A percentile compares a stretch with the other conserved stretches of the same genome.
phyloP scores from a whole-genome alignment of 1,140 invertebrate species.

The Drosophila nigromelanica region DNA sequence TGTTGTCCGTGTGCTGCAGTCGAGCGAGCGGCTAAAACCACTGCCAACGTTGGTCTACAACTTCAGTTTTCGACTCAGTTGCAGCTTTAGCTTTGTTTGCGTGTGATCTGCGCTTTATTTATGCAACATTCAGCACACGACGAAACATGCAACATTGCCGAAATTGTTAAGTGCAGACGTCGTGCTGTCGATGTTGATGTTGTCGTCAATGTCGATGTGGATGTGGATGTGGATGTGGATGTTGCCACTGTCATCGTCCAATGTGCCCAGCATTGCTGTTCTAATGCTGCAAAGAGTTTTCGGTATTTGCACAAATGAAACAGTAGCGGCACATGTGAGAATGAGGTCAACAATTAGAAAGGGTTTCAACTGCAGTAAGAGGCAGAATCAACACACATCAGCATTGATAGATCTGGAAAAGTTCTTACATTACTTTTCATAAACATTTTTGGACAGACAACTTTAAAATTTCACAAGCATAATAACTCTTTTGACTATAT shows the following conservation, averaged over 20 bases:
- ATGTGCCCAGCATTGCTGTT: slow-evolving; percentile 48
- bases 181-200: slow-evolving; percentile 67
- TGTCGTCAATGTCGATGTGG: slow-evolving; percentile 34
- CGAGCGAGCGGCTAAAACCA: slow-evolving; percentile 82
- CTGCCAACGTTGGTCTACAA: slow-evolving; percentile 29
- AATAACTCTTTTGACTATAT: no score
- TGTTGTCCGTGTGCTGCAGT: slow-evolving; percentile 69
- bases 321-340: slow-evolving; percentile 70
- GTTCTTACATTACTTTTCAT: no score
- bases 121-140: slow-evolving; percentile 81
- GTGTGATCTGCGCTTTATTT: slow-evolving; percentile 80
- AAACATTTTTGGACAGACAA: no score
- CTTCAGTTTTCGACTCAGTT: slow-evolving; percentile 30
- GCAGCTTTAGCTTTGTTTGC: slow-evolving; percentile 63
- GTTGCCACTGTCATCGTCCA: slow-evolving; percentile 19
- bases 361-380: slow-evolving; percentile 19
- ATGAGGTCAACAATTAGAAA: slow-evolving; percentile 58
- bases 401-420: not conserved
- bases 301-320: slow-evolving; percentile 66
- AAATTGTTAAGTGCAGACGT: slow-evolving; percentile 77
- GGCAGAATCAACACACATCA: not conserved
- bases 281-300: slow-evolving; percentile 66
- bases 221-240: slow-evolving; percentile 46
- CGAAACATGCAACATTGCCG: slow-evolving; percentile 77
- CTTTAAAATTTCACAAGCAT: no score